Percentiles rank a stretch among this genome's conserved stretches.
These are phyloP conservation scores for Laticauda laticaudata DNA, from an alignment of 2,113 vertebrate species.

Conservation along the genomic window DNA sequence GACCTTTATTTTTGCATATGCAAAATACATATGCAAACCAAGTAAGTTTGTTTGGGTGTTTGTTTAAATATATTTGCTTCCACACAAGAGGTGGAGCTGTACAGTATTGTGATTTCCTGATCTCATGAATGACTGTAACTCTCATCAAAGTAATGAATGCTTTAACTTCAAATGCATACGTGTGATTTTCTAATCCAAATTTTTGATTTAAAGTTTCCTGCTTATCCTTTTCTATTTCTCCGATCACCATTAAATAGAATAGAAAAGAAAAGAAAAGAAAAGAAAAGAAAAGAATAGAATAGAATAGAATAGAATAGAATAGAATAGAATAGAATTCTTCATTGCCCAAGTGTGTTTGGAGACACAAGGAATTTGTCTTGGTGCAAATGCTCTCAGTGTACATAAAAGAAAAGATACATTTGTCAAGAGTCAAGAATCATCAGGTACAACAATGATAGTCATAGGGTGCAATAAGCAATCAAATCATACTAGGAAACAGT, in stretches of 20 bases:
- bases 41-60: background rate
- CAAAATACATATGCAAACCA: background rate
- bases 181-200: background rate
- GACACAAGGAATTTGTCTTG: too few relatives aligned
- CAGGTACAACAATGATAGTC: too few relatives aligned
- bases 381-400: too few relatives aligned
- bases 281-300: too few relatives aligned
- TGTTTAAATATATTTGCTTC: background rate
- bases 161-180: background rate
- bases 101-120: background rate
- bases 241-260: background rate
- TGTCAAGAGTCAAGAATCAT: too few relatives aligned
- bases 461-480: too few relatives aligned
- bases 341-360: too few relatives aligned
- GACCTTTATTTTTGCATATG: background rate
- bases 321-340: too few relatives aligned
- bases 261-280: too few relatives aligned
- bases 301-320: too few relatives aligned
- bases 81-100: background rate
- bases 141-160: background rate
- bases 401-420: too few relatives aligned
- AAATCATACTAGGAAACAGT: too few relatives aligned
- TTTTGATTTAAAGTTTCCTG: background rate
- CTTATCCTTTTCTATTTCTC: background rate
- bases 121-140: background rate